Base-by-base conservation (phyloP, 37 sponge, comb jelly and placozoan genomes). In the Cliona cf. orientalis region DNA sequence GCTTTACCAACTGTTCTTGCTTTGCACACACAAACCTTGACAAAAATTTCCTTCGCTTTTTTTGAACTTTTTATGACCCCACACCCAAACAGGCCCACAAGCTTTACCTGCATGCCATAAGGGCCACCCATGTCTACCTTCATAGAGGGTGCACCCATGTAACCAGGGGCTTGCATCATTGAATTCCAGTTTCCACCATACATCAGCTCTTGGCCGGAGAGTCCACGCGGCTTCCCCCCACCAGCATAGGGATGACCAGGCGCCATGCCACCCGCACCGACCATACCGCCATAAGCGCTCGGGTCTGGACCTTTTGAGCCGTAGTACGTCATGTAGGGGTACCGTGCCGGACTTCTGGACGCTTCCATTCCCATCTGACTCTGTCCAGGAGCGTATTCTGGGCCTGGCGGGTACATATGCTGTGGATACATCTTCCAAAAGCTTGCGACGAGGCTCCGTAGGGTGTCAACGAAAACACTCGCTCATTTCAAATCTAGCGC, bases 251-350 rank as follows among this genome's bases (percentile, higher is more conserved):
- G 70, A 32, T 43, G 36, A 80, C 43, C 29, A 53, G 42, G 78
- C 21, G 71, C 1, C 21, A 41, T 61, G 9, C 34, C 28, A 5
- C 45, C 71, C 42, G 71, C 71, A 42, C 45, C 71, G 26, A 43
- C 43, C 64, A 60, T 72, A 2, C 63, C 70, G 39, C 72, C 60
- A 58, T 25, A 74, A 17, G 45, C 66, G 25, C 57, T 21, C 40
- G 76, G 62, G 22, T 80, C 87, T 23, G 81, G 81, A 6, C 73
- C 80, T 37, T 87, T 87, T 1, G 81, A 49, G 29, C 59, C 67
- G 32, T 80, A 87, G 60, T 68, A 67, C 2, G 45, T 42, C 31
- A 21, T 23, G 26, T 79, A 87, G 28, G 66, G 66, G 42, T 74
- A 80, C 35, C 81, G 74, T 44, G 37, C 81, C 21, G 73, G 29